Base-by-base conservation (phyloP, 2,888 invertebrate species). In the Amphimallon solstitiale region DNA sequence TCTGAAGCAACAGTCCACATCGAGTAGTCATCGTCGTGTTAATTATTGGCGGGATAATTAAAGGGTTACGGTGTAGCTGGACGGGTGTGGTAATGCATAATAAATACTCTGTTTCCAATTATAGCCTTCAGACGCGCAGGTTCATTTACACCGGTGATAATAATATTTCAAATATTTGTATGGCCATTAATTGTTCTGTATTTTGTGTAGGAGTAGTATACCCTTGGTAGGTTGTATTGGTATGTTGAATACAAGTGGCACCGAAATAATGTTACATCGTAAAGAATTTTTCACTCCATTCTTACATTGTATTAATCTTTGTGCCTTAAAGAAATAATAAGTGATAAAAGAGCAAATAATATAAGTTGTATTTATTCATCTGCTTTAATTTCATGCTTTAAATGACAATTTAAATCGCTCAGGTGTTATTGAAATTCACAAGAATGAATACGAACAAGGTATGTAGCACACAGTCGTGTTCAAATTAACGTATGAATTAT, bases 121-220 rank as follows among this genome's bases (percentile, higher is more conserved):
- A 80, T 75, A 76, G 75, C 77, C 76, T 77, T 76, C 76, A 75
- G 78, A 77, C 75, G 74, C 73, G 73, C 74, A 70, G 76, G 78
- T 78, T 78, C 78, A 77, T 78, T 79, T 79, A 76, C 78, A 78
- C 75, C 75, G 77, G 77, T 79, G 79, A 80, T 80, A 79, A 79
- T 78, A 79, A 79, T 80, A 80, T 79, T 79, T 80, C 78, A 79
- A 80, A 80, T 79, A 80, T 80, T 79, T 79, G 79, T 79, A 76
- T 75, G 76, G 73, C 71, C 76, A 76, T 79, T 78, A 77, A 78
- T 80, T 79, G 76, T 77, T 76, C 67, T 63, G 68, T 64, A 59
- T 59, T 59, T 59, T 43, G 56, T 34, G 56, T 59, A 59, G 56
- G 56, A 23, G 56, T 59, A 43, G 56, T 34, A 2, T 59, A 59